Evolutionary conservation across 2,113 vertebrate genomes (phyloP).

Genomic region (Gymnocephalus cernua): DNA sequence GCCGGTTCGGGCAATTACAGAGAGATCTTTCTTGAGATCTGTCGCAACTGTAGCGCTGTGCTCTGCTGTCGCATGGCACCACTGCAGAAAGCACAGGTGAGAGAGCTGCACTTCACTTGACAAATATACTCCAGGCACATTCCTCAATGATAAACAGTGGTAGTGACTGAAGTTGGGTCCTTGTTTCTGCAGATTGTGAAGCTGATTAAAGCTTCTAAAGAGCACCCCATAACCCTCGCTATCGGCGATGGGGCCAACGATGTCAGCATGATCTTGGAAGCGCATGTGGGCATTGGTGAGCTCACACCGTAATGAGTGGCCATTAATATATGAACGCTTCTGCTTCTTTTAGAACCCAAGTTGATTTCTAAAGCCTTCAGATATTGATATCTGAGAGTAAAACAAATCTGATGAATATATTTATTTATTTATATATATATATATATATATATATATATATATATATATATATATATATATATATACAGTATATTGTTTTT

Average conservation of each 20-base stretch:
- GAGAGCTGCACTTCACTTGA: not conserved
- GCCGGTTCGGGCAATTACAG: constrained; percentile 89
- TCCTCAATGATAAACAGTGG: not conserved
- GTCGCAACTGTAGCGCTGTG: constrained; percentile 95
- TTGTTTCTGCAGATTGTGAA: constrained; percentile 91
- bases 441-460: no score
- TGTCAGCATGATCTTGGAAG: constrained; percentile 99
- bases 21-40: constrained; percentile 95
- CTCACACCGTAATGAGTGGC: not conserved
- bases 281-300: constrained; percentile 98
- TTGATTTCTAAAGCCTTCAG: not conserved
- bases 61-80: constrained; percentile 99
- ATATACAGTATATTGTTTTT: no score
- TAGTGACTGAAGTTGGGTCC: not conserved
- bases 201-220: constrained; percentile 95
- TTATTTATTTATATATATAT: no score
- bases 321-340: not conserved
- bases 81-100: constrained; percentile 97
- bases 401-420: not conserved
- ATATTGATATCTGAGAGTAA: not conserved
- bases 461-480: no score
- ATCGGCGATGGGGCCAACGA: constrained; percentile 97
- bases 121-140: not conserved
- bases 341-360: not conserved
- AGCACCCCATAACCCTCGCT: constrained; percentile 96